phyloP scores from a whole-genome alignment of 2,113 vertebrate species.

The Emberiza fucata region DNA sequence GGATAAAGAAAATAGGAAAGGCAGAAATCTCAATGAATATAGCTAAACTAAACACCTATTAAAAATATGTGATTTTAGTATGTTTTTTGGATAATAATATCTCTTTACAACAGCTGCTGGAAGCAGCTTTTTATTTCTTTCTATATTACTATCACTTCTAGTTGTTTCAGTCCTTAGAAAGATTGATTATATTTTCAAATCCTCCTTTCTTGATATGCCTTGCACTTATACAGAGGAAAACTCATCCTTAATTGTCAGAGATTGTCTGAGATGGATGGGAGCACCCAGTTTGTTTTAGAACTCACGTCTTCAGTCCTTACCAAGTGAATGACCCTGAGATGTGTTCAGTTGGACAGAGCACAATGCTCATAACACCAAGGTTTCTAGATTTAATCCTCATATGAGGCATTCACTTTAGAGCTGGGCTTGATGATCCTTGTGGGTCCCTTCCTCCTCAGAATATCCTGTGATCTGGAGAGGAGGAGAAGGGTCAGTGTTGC shows the following conservation, averaged over 20 bases:
- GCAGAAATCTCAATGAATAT: neutral
- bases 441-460: neutral
- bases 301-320: neutral
- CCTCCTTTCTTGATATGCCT: neutral
- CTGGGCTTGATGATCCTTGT: neutral
- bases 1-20: neutral
- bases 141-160: neutral
- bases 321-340: neutral
- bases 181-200: neutral
- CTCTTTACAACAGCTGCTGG: neutral
- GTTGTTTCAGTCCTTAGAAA: neutral
- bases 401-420: neutral
- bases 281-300: neutral
- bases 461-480: neutral
- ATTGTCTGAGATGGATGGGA: neutral
- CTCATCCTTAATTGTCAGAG: neutral
- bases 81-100: neutral
- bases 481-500: neutral
- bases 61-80: neutral
- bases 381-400: neutral
- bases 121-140: neutral
- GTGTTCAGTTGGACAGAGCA: neutral
- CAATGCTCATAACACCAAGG: fast-evolving
- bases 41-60: neutral
- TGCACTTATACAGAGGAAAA: neutral